Conservation (phyloP, 2,888 invertebrate species). For the Limulus polyphemus region DNA sequence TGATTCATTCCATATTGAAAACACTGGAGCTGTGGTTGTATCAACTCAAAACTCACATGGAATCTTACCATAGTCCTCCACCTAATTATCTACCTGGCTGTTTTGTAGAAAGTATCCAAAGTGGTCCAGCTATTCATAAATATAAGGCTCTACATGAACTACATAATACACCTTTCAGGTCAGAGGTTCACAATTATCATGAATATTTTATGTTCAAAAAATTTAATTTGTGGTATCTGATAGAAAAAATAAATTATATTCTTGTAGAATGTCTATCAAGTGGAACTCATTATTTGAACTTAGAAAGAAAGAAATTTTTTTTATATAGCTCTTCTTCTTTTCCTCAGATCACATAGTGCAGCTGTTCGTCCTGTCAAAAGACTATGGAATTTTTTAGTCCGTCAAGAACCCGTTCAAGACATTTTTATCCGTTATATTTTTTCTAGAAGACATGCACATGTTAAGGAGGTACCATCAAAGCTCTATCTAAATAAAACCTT, state of each 20-base stretch:
- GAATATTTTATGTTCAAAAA: background rate
- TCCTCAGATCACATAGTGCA: slow-evolving; percentile 23
- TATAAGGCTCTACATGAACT: slow-evolving; percentile 82
- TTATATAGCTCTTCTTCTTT: background rate
- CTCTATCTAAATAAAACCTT: background rate
- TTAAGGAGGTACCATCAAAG: background rate
- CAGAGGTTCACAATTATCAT: slow-evolving; percentile 29
- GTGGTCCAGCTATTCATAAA: slow-evolving; percentile 68
- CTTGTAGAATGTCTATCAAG: too few relatives aligned
- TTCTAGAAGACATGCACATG: slow-evolving; percentile 24
- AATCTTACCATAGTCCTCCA: slow-evolving; percentile 62
- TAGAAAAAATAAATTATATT: background rate
- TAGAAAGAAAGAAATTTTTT: too few relatives aligned
- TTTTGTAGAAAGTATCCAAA: slow-evolving; percentile 55
- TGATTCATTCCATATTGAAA: slow-evolving; percentile 76
- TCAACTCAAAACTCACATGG: slow-evolving; percentile 58
- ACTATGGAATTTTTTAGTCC: slow-evolving; percentile 83
- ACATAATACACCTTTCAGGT: slow-evolving; percentile 87
- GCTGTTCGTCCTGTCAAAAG: slow-evolving; percentile 43
- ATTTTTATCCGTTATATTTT: slow-evolving; percentile 92
- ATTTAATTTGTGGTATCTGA: background rate
- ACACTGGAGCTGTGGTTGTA: slow-evolving; percentile 83
- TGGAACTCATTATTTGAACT: too few relatives aligned
- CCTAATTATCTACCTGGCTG: slow-evolving; percentile 80
- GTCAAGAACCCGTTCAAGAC: slow-evolving; percentile 84